phyloP scores from a whole-genome alignment of 2,888 invertebrate genomes.

The Chaitophorus viminalis region DNA sequence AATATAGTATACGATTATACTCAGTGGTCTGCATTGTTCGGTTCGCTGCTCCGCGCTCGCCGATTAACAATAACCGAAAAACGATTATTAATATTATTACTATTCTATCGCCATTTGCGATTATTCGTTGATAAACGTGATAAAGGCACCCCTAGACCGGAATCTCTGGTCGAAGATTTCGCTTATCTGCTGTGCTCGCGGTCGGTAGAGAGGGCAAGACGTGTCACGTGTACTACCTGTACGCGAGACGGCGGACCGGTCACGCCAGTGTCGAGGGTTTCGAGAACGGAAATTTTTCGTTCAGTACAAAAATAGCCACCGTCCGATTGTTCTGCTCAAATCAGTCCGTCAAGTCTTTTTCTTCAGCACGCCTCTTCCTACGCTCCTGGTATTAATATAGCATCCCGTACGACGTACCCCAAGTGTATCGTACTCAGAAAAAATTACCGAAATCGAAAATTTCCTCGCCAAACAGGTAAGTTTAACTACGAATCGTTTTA shows the following conservation, averaged over 20 bases:
- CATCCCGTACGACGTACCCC: neutral
- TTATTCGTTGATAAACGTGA: too few relatives aligned
- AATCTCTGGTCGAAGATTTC: neutral
- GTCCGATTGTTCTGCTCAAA: neutral
- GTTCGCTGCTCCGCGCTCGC: too few relatives aligned
- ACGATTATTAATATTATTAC: too few relatives aligned
- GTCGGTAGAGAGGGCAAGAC: conserved; percentile 1
- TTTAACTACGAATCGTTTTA: too few relatives aligned
- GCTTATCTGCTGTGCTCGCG: neutral
- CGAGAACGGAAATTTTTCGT: neutral
- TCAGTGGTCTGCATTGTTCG: too few relatives aligned
- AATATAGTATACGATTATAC: too few relatives aligned
- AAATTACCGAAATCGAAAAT: neutral
- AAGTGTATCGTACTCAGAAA: neutral
- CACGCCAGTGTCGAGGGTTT: neutral
- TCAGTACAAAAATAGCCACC: conserved; percentile 44
- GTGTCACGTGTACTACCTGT: too few relatives aligned
- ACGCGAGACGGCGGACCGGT: neutral
- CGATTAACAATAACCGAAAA: too few relatives aligned
- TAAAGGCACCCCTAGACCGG: neutral
- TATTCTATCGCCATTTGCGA: too few relatives aligned
- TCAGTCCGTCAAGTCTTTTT: neutral
- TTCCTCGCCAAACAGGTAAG: neutral
- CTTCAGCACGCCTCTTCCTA: neutral
- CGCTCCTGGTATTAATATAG: neutral